phyloP scores from a whole-genome alignment of 2,888 invertebrate genomes.

The Pyrochroa serraticornis region DNA sequence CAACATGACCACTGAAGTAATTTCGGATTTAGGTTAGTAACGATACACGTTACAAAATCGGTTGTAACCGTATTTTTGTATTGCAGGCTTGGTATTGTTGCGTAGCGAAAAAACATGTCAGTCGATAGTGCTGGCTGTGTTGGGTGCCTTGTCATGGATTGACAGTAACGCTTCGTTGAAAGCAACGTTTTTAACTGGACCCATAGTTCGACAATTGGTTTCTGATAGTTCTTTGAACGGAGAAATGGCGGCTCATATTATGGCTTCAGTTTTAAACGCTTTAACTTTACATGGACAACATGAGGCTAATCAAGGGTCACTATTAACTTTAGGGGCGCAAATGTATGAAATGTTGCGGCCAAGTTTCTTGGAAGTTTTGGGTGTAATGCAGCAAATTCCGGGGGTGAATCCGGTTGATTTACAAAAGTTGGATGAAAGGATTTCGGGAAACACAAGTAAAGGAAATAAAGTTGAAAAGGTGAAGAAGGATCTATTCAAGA shows the following conservation, averaged over 20 bases:
- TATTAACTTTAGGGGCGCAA: conserved; percentile 81
- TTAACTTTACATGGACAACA: conserved; percentile 89
- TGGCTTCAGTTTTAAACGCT: conserved; percentile 73
- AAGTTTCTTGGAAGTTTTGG: conserved; percentile 72
- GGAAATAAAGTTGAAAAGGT: conserved; percentile 86
- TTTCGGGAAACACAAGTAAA: conserved; percentile 68
- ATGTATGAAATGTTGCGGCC: conserved; percentile 85
- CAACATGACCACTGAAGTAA: conserved; percentile 69
- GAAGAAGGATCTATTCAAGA: conserved; percentile 90
- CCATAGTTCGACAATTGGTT: conserved; percentile 71
- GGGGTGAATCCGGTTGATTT: conserved; percentile 80
- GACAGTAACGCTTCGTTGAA: conserved; percentile 84
- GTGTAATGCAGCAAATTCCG: conserved; percentile 79
- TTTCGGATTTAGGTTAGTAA: conserved; percentile 76
- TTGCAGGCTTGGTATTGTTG: conserved; percentile 62
- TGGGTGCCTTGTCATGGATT: conserved; percentile 80
- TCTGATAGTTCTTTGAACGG: conserved; percentile 67
- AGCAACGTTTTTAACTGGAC: conserved; percentile 76
- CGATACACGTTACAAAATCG: too few species aligned
- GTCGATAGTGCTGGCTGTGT: conserved; percentile 67
- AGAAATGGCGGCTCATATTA: conserved; percentile 74
- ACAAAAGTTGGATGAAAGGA: conserved; percentile 85
- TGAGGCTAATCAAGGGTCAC: conserved; percentile 82
- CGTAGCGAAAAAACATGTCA: conserved; percentile 69
- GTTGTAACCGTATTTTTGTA: neutral